These are phyloP conservation scores for Leptogaster cylindrica DNA, from an alignment of 2,888 invertebrate species.

Conservation along the genomic window DNA sequence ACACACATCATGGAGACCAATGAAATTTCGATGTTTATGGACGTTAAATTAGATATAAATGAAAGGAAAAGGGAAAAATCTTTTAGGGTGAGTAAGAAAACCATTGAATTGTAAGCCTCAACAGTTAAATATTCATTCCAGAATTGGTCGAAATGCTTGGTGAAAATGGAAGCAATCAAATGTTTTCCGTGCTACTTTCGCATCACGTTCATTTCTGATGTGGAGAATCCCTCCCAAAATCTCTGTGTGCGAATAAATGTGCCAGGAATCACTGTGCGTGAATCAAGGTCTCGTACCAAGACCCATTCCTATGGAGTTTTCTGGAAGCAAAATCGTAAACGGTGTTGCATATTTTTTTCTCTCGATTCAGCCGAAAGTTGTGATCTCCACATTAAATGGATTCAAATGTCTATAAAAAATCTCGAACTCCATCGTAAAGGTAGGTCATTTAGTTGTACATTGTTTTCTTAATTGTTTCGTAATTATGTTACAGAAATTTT, in stretches of 20 bases:
- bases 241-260: constrained; percentile 59
- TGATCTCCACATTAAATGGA: constrained; percentile 61
- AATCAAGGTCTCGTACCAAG: constrained; percentile 60
- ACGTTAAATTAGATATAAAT: constrained; percentile 60
- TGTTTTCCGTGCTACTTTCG: constrained; percentile 61
- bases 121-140: no score
- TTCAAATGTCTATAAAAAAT: constrained; percentile 61
- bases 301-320: constrained; percentile 59
- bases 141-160: constrained; percentile 59
- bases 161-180: constrained; percentile 62
- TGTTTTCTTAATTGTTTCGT: neutral
- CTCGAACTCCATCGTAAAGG: constrained; percentile 58
- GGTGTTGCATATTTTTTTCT: constrained; percentile 60
- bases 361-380: constrained; percentile 58
- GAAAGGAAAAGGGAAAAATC: constrained; percentile 58
- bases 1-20: constrained; percentile 58
- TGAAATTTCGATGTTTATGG: constrained; percentile 60
- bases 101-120: neutral
- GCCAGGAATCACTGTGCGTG: constrained; percentile 58
- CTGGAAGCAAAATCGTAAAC: constrained; percentile 61
- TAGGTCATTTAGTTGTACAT: constrained; percentile 35
- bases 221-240: constrained; percentile 48
- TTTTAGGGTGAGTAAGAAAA: constrained; percentile 53
- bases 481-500: constrained; percentile 52
- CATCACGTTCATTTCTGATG: constrained; percentile 54